Evolutionary conservation across 1,140 invertebrate species (phyloP), one percentile per base, ranked within the genome.

Genomic region (Cydia fagiglandana): DNA sequence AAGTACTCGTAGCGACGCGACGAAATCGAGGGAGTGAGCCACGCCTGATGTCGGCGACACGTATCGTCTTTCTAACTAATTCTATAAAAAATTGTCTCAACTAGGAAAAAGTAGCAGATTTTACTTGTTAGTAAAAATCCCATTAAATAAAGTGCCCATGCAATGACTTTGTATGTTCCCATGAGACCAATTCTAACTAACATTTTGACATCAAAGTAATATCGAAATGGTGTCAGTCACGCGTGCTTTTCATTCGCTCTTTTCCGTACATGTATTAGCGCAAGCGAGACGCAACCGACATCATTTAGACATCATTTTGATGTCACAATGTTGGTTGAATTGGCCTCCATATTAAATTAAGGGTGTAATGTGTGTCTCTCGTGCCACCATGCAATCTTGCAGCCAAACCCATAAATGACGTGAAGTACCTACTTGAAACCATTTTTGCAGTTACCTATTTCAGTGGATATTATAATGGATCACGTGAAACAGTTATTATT

Each of bases 301-400:
- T 47, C 45, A 4, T 47, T 15, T 47, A 12, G 2, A 47, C 4
- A 47, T 7, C 45, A 47, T 47, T 47, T 47, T 47, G 12, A 47
- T 12, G 45, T 41, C 38, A 41, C 9, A 10, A 41, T 47, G 45
- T 47, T 4, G 10, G 13, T 47, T 47, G 2, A 2, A 61, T 10
- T 17, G n/a, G 20, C 9, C 4, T n/a, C 20, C 50, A 17, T 53
- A 61, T 61, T 61, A 61, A 61, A 61, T 10, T 61, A 53, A 53
- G 7, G 56, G 20, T 61, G 56, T 66, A 66, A 66, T 66, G 64
- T 66, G 64, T 66, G 28, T 34, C 12, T 66, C 13, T 15, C 64
- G 64, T 66, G 64, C 64, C 64, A 15, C 64, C 64, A 34, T 66
- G 64, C 64, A 38, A 34, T 66, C 38, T 66, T 66, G 64, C 15